Evolutionary conservation across 2,888 invertebrate genomes (phyloP).

Genomic region (Rhamnusium bicolor): DNA sequence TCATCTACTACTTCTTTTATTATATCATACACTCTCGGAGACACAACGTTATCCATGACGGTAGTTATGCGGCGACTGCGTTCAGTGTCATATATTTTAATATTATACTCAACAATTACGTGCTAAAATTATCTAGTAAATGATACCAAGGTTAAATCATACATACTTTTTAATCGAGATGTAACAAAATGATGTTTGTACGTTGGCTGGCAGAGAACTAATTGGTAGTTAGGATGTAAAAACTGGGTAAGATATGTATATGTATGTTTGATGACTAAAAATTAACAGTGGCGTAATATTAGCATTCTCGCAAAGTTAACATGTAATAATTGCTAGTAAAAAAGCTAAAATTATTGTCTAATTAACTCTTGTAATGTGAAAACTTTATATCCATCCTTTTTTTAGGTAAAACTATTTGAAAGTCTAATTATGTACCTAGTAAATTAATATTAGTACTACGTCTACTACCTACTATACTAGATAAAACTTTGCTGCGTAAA

Average conservation of each 20-base stretch:
- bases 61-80: not conserved
- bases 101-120: not conserved
- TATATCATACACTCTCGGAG: not conserved
- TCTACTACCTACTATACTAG: too few species aligned
- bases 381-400: too few species aligned
- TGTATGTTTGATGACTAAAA: not conserved
- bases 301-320: too few species aligned
- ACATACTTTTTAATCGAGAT: not conserved
- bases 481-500: too few species aligned
- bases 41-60: not conserved
- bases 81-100: not conserved
- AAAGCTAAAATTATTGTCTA: too few species aligned
- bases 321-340: too few species aligned
- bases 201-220: not conserved
- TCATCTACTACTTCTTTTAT: slow-evolving; percentile 16
- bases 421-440: too few species aligned
- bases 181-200: not conserved
- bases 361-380: too few species aligned
- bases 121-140: not conserved
- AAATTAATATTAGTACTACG: too few species aligned
- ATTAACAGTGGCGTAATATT: not conserved
- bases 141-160: not conserved
- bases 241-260: too few species aligned
- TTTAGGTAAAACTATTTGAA: too few species aligned
- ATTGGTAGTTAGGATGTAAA: not conserved